Evolutionary conservation across 2,888 invertebrate genomes (phyloP), one percentile per base, ranked within the genome.

Genomic region (Lepidocyrtoides sp.): DNA sequence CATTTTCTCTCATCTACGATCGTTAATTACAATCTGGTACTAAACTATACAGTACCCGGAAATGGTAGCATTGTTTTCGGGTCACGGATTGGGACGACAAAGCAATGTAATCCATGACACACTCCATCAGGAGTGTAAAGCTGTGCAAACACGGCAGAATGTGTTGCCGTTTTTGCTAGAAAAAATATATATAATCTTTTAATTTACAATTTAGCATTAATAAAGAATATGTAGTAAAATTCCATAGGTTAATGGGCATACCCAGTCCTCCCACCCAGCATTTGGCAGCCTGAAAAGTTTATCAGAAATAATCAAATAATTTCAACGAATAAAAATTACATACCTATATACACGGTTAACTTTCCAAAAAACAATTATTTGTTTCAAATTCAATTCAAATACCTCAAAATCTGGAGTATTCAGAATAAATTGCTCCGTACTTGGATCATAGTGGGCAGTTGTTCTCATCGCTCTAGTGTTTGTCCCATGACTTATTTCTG

Each of bases 211-310:
- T 72, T 17, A 60, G 7, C 20, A 12, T 12, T 5, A 20, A 44
- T 3, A 60, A 17, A 29, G 1, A 44, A 63, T 26, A 17, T 17
- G 23, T 20, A 7, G 2, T 57, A n/a, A n/a, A n/a, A n/a, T 57
- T 57, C 1, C 23, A 57, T 20, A 12, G 23, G 23, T 4, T 41
- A 41, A 4, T 7, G 4, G 41, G 0, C 12, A 10, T 89, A 96
- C 97, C 98, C 96, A 98, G 96, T 96, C 98, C 98, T 94, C 99
- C 99, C 94, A 97, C 97, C 99, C 99, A 99, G 95, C 97, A 96
- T 96, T 98, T 96, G 93, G 97, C 96, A 93, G 98, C 91, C 91
- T 88, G 41, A 14, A 75, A n/a, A n/a, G n/a, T n/a, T n/a, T n/a
- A n/a, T n/a, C n/a, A n/a, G n/a, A n/a, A n/a, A n/a, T n/a, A n/a